Evolutionary conservation across 1,140 invertebrate species (phyloP).

Genomic region (Bombus confusus): DNA sequence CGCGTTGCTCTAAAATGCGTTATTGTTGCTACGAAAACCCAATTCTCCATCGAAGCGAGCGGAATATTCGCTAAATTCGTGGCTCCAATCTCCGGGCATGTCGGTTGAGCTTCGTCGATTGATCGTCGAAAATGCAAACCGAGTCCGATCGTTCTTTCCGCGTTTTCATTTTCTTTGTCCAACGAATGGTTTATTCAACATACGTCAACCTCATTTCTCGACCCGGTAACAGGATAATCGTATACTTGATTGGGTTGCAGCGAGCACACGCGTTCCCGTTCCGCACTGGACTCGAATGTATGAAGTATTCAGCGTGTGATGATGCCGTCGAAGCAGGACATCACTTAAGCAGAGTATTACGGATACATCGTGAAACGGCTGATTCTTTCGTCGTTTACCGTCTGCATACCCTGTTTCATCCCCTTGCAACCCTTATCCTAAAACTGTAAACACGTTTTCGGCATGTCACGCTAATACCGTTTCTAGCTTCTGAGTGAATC

Average conservation of each 20-base stretch:
- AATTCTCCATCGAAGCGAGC: background rate
- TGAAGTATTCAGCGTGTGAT: slow-evolving; percentile 76
- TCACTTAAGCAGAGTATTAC: slow-evolving; percentile 66
- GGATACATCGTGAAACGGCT: background rate
- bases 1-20: background rate
- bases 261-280: slow-evolving; percentile 62
- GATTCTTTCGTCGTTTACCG: slow-evolving; percentile 33
- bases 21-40: background rate
- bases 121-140: slow-evolving; percentile 43
- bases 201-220: slow-evolving; percentile 73
- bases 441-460: slow-evolving; percentile 24
- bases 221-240: slow-evolving; percentile 77
- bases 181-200: slow-evolving; percentile 75
- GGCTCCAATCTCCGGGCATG: too few species aligned
- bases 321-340: slow-evolving; percentile 59
- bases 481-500: slow-evolving; percentile 41
- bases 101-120: background rate
- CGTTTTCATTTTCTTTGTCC: slow-evolving; percentile 58
- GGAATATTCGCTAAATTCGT: background rate
- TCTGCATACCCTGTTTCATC: background rate
- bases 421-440: background rate
- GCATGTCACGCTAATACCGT: slow-evolving; percentile 47
- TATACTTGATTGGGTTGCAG: slow-evolving; percentile 67
- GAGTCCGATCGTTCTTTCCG: slow-evolving; percentile 35
- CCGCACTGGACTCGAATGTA: slow-evolving; percentile 51